Base-by-base conservation (phyloP, 2,888 invertebrate genomes). In the Lymantria dispar region DNA sequence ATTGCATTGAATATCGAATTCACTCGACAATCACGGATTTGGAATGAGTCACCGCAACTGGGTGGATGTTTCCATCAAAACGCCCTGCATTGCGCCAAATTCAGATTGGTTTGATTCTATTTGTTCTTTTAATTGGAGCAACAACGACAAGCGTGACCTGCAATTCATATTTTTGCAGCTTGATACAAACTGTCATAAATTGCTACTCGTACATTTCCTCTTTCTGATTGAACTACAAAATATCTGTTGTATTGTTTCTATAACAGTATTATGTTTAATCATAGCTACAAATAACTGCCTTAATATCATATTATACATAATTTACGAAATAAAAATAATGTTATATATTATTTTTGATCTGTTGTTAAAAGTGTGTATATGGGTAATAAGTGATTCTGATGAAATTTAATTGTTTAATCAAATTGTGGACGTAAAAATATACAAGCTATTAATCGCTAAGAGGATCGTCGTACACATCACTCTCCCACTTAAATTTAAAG, bases 31-130 rank as follows among this genome's bases (percentile, higher is more conserved):
- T 83, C 83, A 82, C 76, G 73, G 73, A 77, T 83, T 79, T 64
- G 68, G 75, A 84, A 82, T 82, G 79, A 83, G 78, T 83, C 78
- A 79, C 78, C 79, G 79, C 78, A 76, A 77, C 73, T 78, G 72
- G 72, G 79, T 82, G 81, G 72, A 81, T 72, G 76, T 76, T 81
- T 78, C 72, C 72, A 82, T 73, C 76, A 75, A 75, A 74, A 70
- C 80, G 77, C 83, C 83, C 88, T 89, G 89, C 89, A 89, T 85
- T 88, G 89, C 89, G 87, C 84, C 87, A 89, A 84, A 84, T 78
- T 81, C 74, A 71, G 74, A 78, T 82, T 74, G 75, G 76, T 80
- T 80, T 80, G 74, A 74, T 80, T 80, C 67, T 78, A 79, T 83
- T 84, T 83, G 80, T 79, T 76, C 75, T 79, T 81, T 77, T 80